These are phyloP conservation scores for Pseudopipra pipra DNA, from an alignment of 2,113 vertebrate species.

Conservation along the genomic window DNA sequence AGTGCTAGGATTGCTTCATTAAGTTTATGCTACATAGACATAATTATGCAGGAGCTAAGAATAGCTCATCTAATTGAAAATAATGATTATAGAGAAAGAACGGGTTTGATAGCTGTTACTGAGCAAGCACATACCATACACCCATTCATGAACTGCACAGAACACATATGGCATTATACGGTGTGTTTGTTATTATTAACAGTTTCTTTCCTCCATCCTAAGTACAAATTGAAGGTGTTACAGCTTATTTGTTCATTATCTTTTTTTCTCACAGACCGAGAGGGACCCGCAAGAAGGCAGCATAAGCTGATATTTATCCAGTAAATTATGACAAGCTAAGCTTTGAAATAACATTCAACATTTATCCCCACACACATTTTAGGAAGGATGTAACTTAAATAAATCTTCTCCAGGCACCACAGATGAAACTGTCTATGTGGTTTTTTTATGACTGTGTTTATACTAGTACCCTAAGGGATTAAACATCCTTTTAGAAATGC, in stretches of 20 bases:
- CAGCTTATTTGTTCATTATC: background rate
- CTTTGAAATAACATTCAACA: slow-evolving; percentile 1
- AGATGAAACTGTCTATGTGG: slow-evolving; percentile 22
- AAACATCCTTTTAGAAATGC: slow-evolving; percentile 38
- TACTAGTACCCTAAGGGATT: slow-evolving; percentile 25
- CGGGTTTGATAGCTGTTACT: slow-evolving; percentile 15
- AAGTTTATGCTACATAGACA: slow-evolving; percentile 28
- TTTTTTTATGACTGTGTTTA: slow-evolving; percentile 38
- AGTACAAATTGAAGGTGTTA: background rate
- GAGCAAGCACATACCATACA: background rate
- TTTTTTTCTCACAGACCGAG: background rate
- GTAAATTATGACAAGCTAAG: background rate
- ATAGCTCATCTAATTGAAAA: slow-evolving; percentile 61
- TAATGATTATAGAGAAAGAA: slow-evolving; percentile 51
- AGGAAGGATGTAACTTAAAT: slow-evolving; percentile 35
- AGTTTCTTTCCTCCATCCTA: background rate
- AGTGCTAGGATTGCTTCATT: slow-evolving; percentile 43
- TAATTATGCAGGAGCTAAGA: slow-evolving; percentile 55
- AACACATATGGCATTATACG: background rate
- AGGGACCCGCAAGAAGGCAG: background rate
- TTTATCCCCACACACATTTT: slow-evolving; percentile 29
- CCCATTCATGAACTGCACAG: slow-evolving; percentile 25
- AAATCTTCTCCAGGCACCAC: slow-evolving; percentile 33
- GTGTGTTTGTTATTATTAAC: background rate
- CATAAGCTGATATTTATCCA: background rate